Conservation (phyloP, 2,797 vertebrate genomes). For the Bradypodion ventrale region DNA sequence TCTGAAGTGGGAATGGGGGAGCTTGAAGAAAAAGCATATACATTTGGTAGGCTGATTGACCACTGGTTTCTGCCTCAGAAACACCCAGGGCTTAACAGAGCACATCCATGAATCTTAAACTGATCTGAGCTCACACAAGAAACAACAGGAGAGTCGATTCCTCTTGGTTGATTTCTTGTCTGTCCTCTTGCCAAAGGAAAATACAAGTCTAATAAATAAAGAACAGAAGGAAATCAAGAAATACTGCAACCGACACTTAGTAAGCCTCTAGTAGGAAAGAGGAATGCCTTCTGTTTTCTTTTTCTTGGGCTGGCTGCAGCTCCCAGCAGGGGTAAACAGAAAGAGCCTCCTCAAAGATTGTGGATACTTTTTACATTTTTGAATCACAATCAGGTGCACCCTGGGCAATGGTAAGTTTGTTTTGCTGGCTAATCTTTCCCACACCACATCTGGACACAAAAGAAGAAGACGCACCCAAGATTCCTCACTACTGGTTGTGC, state of each 20-base stretch:
- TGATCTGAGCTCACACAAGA: neutral
- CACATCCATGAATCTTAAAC: neutral
- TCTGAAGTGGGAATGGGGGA: neutral
- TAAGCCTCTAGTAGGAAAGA: neutral
- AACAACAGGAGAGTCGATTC: neutral
- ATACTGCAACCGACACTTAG: neutral
- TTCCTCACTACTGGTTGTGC: too few relatives aligned
- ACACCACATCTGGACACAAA: too few relatives aligned
- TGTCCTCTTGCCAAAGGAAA: neutral
- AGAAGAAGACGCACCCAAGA: too few relatives aligned
- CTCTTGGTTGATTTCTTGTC: neutral
- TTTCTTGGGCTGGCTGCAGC: too few relatives aligned
- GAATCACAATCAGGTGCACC: too few relatives aligned
- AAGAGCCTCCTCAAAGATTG: too few relatives aligned
- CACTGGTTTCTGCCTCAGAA: neutral
- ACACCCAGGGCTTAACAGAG: neutral
- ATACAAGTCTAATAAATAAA: neutral
- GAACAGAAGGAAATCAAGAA: neutral
- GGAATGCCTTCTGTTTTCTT: too few relatives aligned
- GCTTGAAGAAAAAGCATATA: slow-evolving; percentile 34
- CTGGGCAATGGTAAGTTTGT: too few relatives aligned
- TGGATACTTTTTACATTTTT: too few relatives aligned
- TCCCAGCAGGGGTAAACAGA: too few relatives aligned
- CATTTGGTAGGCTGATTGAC: neutral
- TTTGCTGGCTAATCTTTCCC: too few relatives aligned